phyloP scores from a whole-genome alignment of 2,797 vertebrate species.

The Anas bernieri region DNA sequence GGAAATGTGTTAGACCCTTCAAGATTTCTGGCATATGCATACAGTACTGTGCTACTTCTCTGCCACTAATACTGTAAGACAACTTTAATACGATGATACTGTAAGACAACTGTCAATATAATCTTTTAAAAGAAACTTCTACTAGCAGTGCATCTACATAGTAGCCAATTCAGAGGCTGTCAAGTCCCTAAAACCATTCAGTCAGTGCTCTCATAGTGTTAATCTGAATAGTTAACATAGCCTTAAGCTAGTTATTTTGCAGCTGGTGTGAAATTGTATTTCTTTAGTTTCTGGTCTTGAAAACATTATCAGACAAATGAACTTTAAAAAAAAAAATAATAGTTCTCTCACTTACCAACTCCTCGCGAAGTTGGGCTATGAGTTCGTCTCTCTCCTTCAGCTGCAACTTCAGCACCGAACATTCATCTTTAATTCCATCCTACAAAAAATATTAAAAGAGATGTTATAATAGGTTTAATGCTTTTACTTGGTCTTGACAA shows the following conservation, averaged over 20 bases:
- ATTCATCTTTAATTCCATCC: constrained; percentile 93
- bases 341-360: constrained; percentile 86
- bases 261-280: background rate
- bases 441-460: constrained; percentile 81
- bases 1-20: background rate
- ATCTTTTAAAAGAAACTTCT: background rate
- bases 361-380: constrained; percentile 89
- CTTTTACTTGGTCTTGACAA: constrained; percentile 66
- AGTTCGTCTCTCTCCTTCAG: constrained; percentile 93
- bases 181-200: background rate
- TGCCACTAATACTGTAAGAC: constrained; percentile 1
- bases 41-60: background rate
- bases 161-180: constrained; percentile 13
- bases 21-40: background rate
- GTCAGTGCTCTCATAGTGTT: background rate
- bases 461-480: constrained; percentile 67
- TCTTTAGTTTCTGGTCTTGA: background rate
- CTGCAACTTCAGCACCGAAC: constrained; percentile 86
- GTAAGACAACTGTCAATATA: constrained; percentile 25
- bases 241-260: background rate
- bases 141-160: background rate
- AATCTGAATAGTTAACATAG: background rate
- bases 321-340: background rate
- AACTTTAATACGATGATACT: background rate
- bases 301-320: background rate